Conservation (phyloP, 2,113 vertebrate species). For the Coptodon rendalli region DNA sequence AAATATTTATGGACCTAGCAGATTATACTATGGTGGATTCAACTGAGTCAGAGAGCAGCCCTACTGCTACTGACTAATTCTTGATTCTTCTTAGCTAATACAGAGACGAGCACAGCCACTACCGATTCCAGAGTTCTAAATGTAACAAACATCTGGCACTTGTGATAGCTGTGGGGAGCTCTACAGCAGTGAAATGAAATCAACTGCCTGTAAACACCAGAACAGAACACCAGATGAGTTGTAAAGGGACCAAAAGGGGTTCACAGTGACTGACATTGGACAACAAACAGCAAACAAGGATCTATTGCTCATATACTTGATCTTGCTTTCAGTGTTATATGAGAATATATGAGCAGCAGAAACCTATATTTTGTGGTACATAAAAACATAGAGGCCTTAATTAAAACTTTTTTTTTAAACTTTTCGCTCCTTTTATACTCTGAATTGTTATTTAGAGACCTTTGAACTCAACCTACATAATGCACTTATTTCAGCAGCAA, state of each 20-base stretch:
- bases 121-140: neutral
- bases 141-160: neutral
- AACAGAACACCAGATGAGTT: neutral
- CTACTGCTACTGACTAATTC: neutral
- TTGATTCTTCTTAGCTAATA: neutral
- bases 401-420: neutral
- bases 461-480: neutral
- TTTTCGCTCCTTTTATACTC: neutral
- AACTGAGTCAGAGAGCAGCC: neutral
- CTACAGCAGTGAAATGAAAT: neutral
- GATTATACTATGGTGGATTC: neutral
- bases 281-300: neutral
- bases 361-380: neutral
- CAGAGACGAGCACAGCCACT: neutral
- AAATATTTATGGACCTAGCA: neutral
- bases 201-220: neutral
- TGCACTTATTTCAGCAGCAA: neutral
- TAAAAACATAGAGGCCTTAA: neutral
- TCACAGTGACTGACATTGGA: neutral
- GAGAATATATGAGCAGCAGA: neutral
- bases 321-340: neutral
- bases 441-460: neutral
- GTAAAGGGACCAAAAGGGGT: neutral
- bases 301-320: neutral
- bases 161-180: neutral